Percentiles rank a stretch among this genome's conserved stretches.
Conservation (phyloP, 2,888 invertebrate species). For the Caenorhabditis becei region DNA sequence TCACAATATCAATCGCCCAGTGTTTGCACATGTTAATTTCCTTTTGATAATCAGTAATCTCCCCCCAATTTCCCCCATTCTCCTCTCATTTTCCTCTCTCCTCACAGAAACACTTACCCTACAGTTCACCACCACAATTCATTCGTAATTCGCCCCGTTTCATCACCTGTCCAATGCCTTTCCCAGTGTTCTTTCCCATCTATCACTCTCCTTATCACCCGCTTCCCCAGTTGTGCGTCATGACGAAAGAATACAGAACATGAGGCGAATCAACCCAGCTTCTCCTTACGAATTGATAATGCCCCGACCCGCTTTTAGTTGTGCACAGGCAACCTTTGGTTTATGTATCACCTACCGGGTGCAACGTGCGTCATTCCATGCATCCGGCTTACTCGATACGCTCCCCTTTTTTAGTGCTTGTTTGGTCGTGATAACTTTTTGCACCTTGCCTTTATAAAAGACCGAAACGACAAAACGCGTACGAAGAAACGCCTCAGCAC, state of each 20-base stretch:
- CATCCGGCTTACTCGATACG: neutral
- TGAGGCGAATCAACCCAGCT: neutral
- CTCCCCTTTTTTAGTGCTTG: neutral
- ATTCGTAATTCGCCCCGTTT: slow-evolving; percentile 4
- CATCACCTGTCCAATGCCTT: slow-evolving; percentile 1
- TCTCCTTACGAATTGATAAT: slow-evolving; percentile 12
- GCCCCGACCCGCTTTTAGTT: neutral
- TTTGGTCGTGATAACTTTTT: slow-evolving; percentile 8
- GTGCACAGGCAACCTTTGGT: neutral
- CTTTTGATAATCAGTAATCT: neutral
- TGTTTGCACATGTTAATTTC: slow-evolving; percentile 6
- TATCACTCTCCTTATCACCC: slow-evolving; percentile 2
- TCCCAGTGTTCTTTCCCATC: neutral
- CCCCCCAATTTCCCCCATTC: neutral
- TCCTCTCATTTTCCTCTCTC: neutral
- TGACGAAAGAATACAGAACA: neutral
- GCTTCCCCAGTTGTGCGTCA: neutral
- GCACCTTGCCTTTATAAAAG: neutral
- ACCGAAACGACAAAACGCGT: neutral
- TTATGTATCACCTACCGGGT: slow-evolving; percentile 9
- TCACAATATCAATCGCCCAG: neutral
- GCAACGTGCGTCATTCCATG: slow-evolving; percentile 7
- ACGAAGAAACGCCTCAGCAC: no score
- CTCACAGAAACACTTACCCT: neutral
- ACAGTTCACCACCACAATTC: slow-evolving; percentile 11